Percentiles rank a stretch among this genome's conserved stretches.
These are phyloP conservation scores for Blastobasis lacticolella DNA, from an alignment of 2,888 invertebrate species.

Conservation along the genomic window DNA sequence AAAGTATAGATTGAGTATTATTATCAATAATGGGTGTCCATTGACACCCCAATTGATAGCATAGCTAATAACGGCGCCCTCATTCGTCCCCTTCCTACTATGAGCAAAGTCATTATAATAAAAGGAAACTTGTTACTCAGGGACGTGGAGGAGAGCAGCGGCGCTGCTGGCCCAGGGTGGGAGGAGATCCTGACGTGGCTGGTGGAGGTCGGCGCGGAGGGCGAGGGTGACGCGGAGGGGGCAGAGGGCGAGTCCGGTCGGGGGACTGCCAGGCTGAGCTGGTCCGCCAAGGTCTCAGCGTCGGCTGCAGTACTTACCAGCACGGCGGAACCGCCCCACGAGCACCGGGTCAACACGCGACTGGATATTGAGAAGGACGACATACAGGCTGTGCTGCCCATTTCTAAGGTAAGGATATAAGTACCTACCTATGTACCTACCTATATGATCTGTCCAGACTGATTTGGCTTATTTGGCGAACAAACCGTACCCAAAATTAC, in stretches of 20 bases:
- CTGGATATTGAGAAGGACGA: constrained; percentile 95
- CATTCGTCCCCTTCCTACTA: too few species aligned
- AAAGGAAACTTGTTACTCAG: constrained; percentile 22
- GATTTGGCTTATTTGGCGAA: too few species aligned
- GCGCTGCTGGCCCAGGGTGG: constrained; percentile 64
- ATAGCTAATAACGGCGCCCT: too few species aligned
- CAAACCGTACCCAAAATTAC: too few species aligned
- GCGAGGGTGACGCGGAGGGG: constrained; percentile 69
- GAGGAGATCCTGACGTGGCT: constrained; percentile 94
- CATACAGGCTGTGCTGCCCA: constrained; percentile 93
- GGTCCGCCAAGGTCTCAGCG: constrained; percentile 78
- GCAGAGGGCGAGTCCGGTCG: constrained; percentile 76
- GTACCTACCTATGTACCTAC: constrained; percentile 3
- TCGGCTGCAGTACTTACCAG: constrained; percentile 41
- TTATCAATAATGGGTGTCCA: too few species aligned
- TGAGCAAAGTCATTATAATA: background rate
- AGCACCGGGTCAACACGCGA: constrained; percentile 83
- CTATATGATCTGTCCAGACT: too few species aligned
- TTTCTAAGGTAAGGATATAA: constrained; percentile 83
- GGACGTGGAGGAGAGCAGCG: constrained; percentile 47
- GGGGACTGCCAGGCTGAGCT: constrained; percentile 89
- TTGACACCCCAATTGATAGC: too few species aligned
- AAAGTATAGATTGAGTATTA: too few species aligned
- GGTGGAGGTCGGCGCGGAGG: constrained; percentile 90
- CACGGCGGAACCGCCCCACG: constrained; percentile 59